Base-by-base conservation (phyloP, 2,888 invertebrate species). In the Autographa gamma region DNA sequence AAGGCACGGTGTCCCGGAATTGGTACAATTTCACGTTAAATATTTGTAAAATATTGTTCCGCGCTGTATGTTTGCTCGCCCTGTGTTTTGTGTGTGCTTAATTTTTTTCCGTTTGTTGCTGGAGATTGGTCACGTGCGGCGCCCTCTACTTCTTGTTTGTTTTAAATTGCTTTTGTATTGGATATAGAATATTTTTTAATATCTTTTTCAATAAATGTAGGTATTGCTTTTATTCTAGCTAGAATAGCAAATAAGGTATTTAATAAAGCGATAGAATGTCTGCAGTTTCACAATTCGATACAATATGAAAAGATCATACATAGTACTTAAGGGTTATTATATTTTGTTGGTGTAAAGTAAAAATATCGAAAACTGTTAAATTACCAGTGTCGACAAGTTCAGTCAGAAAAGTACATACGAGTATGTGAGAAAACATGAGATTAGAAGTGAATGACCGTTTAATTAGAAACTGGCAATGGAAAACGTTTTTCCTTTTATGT, bases 41-140 rank as follows among this genome's bases (percentile, higher is more conserved):
- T 75, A 77, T 81, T 79, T 73, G 54, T 52, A 62, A 77, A 80
- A 80, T 73, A 73, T 67, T 74, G 58, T 74, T 62, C 60, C 58
- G 19, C 60, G 54, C 60, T 52, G 60, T 41, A 70, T 73, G 62
- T 71, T 74, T 66, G 63, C 41, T 71, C 52, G 48, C 31, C 60
- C 59, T 60, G 52, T 71, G 64, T 72, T 73, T 68, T 73, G 34
- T 31, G 14, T 63, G 38, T 16, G 58, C 19, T 63, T 67, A n/a
- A 66, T 71, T 59, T 68, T 71, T 74, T 70, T 64, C 54, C 18
- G 43, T 32, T n/a, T 8, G 59, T 43, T 70, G 64, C 62, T 18
- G 19, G 13, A 34, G 52, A 54, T 64, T 66, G 66, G 61, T 66
- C 66, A 60, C 71, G 61, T 61, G 66, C 25, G 19, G 38, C 9